phyloP scores from a whole-genome alignment of 2,113 vertebrate species.

The Hystrix brachyura region DNA sequence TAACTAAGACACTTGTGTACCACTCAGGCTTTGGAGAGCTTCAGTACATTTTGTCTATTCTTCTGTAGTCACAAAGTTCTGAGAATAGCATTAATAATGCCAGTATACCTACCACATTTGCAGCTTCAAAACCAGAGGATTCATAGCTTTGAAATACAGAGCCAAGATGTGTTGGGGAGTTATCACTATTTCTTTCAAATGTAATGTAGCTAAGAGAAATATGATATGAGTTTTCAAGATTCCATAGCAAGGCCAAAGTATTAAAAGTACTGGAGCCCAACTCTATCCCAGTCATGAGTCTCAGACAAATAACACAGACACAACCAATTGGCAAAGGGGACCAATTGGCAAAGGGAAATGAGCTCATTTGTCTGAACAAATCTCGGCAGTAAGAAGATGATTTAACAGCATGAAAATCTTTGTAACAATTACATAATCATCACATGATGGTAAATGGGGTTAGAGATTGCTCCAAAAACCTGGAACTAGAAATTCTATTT shows the following conservation, averaged over 20 bases:
- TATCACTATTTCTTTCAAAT: neutral
- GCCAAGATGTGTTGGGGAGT: neutral
- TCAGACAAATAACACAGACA: neutral
- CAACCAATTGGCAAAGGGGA: neutral
- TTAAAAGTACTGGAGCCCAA: neutral
- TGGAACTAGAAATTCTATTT: neutral
- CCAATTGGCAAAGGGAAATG: neutral
- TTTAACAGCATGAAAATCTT: neutral
- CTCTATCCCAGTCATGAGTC: neutral
- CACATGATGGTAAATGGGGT: neutral
- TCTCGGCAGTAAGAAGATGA: neutral
- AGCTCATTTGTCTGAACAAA: neutral
- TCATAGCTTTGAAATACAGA: neutral
- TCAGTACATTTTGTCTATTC: neutral
- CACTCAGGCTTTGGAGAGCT: neutral
- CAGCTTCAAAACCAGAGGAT: neutral
- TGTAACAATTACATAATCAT: neutral
- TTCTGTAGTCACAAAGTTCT: neutral
- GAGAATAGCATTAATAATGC: neutral
- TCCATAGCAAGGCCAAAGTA: neutral
- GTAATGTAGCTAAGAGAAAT: neutral
- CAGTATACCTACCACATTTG: neutral
- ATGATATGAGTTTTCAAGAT: neutral
- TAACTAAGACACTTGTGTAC: no score
- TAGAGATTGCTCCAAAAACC: neutral